phyloP scores from a whole-genome alignment of 1,140 invertebrate species.

The Apis laboriosa region DNA sequence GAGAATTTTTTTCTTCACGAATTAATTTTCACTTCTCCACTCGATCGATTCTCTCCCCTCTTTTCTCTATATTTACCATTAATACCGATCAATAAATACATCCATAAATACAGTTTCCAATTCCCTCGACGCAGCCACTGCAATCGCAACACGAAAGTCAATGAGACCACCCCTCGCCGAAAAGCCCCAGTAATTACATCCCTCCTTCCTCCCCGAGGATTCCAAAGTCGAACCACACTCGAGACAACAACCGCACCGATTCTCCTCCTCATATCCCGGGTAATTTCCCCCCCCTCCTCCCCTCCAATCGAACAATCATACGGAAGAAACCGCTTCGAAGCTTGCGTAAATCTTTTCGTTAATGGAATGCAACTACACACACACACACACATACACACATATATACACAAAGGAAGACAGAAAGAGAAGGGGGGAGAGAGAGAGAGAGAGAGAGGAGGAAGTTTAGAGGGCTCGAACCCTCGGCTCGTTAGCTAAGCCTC shows the following conservation, averaged over 20 bases:
- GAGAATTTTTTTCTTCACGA: no score
- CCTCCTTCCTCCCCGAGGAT: not conserved
- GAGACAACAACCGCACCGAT: no score
- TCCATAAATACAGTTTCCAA: no score
- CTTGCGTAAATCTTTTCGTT: constrained; percentile 28
- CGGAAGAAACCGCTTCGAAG: not conserved
- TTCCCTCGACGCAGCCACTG: no score
- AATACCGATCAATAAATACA: no score
- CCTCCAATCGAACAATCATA: not conserved
- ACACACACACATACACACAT: no score
- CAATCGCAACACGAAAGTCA: not conserved
- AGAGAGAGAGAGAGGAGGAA: not conserved
- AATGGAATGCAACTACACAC: constrained; percentile 9
- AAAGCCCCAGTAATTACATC: not conserved
- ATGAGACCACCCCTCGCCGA: not conserved
- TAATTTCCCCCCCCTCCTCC: not conserved
- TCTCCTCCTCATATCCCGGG: not conserved
- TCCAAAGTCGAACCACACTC: not conserved
- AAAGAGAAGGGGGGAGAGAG: no score
- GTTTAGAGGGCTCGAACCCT: not conserved
- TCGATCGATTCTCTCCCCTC: no score
- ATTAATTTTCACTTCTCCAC: no score
- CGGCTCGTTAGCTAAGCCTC: constrained; percentile 50
- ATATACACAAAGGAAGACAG: no score
- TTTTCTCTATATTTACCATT: no score